Base-by-base conservation (phyloP, 2,888 invertebrate genomes). In the Chorisops tibialis region DNA sequence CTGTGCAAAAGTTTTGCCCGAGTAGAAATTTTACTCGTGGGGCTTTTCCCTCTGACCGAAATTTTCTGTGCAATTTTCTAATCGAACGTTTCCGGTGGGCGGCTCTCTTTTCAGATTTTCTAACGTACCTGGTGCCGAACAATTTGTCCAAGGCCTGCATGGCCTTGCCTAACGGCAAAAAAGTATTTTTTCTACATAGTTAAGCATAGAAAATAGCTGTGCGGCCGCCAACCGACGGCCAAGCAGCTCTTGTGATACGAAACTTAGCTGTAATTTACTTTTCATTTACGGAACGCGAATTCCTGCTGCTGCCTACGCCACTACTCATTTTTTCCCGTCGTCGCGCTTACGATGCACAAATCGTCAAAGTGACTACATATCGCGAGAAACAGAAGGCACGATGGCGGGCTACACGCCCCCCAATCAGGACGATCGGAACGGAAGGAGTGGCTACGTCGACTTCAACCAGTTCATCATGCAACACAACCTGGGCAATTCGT, bases 381-480 rank as follows among this genome's bases (percentile, higher is more conserved):
- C n/a, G 16, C 3, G 18, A 14, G 11, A n/a, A 24, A 49, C 12
- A 4, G 38, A 11, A 30, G 19, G 21, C 2, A 30, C 30, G 12
- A 61, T 61, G 61, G 51, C 61, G 30, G 50, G 61, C 30, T 61
- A 45, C 35, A 38, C 47, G 37, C 35, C 51, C 5, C 24, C 41
- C 16, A 61, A 35, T 35, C 61, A 61, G 38, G 51, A 52, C 39
- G 47, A 61, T 35, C 43, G 56, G 7, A 45, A 52, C 22, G 14
- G 9, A n/a, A n/a, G n/a, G n/a, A 39, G 38, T 65, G 73, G 76
- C 66, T 77, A 77, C 66, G 74, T 77, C n/a, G 72, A 75, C 62
- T 77, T 77, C 59, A 77, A 76, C 69, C 76, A 77, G 65, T 77
- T 77, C 64, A 73, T 77, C 37, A 70, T 74, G 68, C 77, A 77